Percentiles rank a stretch among this genome's conserved stretches.
Evolutionary conservation across 2,797 vertebrate species (phyloP).

Genomic region (Acanthis flammea): DNA sequence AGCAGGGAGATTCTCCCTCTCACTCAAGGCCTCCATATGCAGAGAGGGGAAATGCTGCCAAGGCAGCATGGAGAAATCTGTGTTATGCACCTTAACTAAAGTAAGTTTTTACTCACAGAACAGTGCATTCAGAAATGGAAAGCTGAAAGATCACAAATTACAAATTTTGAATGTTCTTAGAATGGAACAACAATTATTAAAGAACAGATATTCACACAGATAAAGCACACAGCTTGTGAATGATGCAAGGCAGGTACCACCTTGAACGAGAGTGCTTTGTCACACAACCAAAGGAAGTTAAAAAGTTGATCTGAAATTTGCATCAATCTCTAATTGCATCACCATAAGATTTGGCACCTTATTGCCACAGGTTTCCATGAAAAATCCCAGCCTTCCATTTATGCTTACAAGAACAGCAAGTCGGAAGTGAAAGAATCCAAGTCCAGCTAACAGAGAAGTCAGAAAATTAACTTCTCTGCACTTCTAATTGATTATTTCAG

Average conservation of each 20-base stretch:
- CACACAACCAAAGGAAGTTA: neutral
- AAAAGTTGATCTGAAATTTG: neutral
- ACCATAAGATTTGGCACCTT: neutral
- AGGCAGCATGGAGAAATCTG: neutral
- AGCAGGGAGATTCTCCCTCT: neutral
- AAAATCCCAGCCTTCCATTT: neutral
- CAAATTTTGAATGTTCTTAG: neutral
- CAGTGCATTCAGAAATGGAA: neutral
- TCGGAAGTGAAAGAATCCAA: neutral
- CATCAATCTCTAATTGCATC: neutral
- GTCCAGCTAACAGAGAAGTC: neutral
- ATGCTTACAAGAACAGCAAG: neutral
- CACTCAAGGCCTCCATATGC: neutral
- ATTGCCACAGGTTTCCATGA: neutral
- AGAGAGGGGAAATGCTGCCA: neutral
- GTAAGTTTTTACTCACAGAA: neutral
- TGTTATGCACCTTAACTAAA: neutral
- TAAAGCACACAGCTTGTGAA: neutral
- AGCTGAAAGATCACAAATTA: neutral
- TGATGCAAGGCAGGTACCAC: neutral
- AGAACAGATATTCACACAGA: neutral
- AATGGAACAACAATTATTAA: neutral
- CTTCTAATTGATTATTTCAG: neutral
- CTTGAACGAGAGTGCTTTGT: accelerated
- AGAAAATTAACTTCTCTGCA: neutral